Conservation (phyloP, 2,888 invertebrate species). For the Meganola albula region DNA sequence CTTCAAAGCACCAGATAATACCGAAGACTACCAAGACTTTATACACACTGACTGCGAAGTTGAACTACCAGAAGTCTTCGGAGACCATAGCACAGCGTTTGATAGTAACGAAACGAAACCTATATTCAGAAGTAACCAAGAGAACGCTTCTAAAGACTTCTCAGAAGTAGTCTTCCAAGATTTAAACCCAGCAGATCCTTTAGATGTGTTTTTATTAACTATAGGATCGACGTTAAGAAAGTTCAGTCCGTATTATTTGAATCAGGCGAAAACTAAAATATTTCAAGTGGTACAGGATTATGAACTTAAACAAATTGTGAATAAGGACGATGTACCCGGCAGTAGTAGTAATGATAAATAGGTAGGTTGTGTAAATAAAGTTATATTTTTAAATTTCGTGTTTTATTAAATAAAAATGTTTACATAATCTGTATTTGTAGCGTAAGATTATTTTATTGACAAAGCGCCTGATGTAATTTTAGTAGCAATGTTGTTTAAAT, state of each 20-base stretch:
- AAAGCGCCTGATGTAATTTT: no score
- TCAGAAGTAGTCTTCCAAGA: conserved; percentile 36
- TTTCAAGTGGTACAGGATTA: conserved; percentile 69
- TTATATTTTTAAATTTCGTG: no score
- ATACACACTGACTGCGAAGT: conserved; percentile 41
- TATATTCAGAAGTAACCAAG: conserved; percentile 29
- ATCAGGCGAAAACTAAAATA: conserved; percentile 67
- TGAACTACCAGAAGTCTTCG: conserved; percentile 43
- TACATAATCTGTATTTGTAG: no score
- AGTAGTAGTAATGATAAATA: conserved; percentile 28
- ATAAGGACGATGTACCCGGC: conserved; percentile 33
- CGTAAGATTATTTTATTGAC: no score
- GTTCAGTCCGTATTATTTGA: conserved; percentile 58
- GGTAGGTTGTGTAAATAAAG: conserved; percentile 18
- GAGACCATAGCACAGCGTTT: conserved; percentile 32
- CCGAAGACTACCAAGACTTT: conserved; percentile 44
- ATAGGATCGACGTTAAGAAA: conserved; percentile 58
- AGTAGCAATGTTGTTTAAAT: no score
- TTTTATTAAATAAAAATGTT: no score
- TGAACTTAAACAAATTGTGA: conserved; percentile 59
- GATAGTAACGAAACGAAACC: conserved; percentile 47
- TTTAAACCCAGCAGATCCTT: conserved; percentile 46
- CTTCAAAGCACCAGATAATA: conserved; percentile 33
- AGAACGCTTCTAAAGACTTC: conserved; percentile 16
- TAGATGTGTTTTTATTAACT: conserved; percentile 59